Evolutionary conservation across 2,113 vertebrate species (phyloP), one percentile per base, ranked within the genome.

Genomic region (Capreolus pygargus): DNA sequence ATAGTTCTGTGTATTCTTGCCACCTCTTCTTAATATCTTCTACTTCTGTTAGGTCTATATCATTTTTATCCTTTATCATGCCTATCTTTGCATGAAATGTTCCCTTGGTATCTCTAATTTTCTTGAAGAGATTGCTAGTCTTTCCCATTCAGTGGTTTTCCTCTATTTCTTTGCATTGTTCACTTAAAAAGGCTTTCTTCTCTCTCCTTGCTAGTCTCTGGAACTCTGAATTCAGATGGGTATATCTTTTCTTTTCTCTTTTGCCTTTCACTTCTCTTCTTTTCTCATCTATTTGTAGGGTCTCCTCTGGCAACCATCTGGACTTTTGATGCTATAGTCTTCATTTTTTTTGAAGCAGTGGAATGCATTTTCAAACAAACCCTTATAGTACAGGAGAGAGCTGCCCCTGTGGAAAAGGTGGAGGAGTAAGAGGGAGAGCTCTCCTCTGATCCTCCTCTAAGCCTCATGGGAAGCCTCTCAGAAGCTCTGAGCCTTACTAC

Each of bases 281-380:
- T 39, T 39, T 23, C 19, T 74, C 36, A 74, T 74, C 36, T 74
- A 25, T 74, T 74, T 74, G 23, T 39, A 74, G 36, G 36, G 67
- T 21, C 21, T 39, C n/a, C 36, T 39, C 67, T 39, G 67, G 21
- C 36, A 74, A 74, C 36, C 67, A 39, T 25, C 25, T 12, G 36
- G 21, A 74, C 19, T 74, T 74, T 39, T 39, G 67, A 74, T 25
- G 67, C 36, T 74, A 70, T 25, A 74, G 9, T 64, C 17, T 79
- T 14, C 30, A 4, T 13, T 30, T 47, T 27, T 21, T 39, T 82
- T 84, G 54, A 54, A 64, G 61, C 36, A 52, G 52, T 67, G 23
- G 52, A 95, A 95, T 55, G 21, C 16, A 76, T 82, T 92, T 95
- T 87, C 52, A 94, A 97, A 86, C 33, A 88, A 95, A 86, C 16